Evolutionary conservation across 2,113 vertebrate species (phyloP), one percentile per base, ranked within the genome.

Genomic region (Chelonoidis abingdonii): DNA sequence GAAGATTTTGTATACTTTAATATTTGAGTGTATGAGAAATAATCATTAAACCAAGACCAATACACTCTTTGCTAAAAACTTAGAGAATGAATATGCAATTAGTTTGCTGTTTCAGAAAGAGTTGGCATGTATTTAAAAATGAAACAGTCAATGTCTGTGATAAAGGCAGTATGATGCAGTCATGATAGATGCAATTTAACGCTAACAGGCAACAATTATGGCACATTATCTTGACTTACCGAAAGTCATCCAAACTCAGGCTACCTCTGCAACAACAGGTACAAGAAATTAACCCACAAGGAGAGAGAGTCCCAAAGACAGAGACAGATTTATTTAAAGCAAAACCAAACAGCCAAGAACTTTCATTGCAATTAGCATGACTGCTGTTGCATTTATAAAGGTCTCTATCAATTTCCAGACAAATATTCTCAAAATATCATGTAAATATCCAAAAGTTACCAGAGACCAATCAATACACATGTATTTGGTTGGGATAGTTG

Each of bases 241-340:
- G 98, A 93, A 98, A 98, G 91, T 99, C 99, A 96, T 99, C 99
- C 98, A 99, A 98, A 99, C 98, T 99, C 98, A 99, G 98, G 99
- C 99, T 99, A 99, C 99, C 99, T 99, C 99, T 99, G 99, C 98
- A 99, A 99, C 98, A 99, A 99, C 97, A 99, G 98, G 98, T 98
- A 99, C 93, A 99, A 94, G 96, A 98, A 98, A 98, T 99, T 98
- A 99, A 90, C 96, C 75, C 98, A 90, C 95, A 97, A 98, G 80
- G 97, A 97, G 94, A 97, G 95, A 98, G 95, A 97, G 93, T 96
- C 95, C 22, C 94, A 95, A 65, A 94, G 82, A 95, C 89, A 92
- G 96, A 96, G 44, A 95, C 8, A 83, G 76, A 83, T 93, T 90
- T 96, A 76, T 52, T 78, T 92, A 44, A 96, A 31, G 38, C 8